Evolutionary conservation across 2,888 invertebrate genomes (phyloP).

Genomic region (Sarcophaga caerulescens): DNA sequence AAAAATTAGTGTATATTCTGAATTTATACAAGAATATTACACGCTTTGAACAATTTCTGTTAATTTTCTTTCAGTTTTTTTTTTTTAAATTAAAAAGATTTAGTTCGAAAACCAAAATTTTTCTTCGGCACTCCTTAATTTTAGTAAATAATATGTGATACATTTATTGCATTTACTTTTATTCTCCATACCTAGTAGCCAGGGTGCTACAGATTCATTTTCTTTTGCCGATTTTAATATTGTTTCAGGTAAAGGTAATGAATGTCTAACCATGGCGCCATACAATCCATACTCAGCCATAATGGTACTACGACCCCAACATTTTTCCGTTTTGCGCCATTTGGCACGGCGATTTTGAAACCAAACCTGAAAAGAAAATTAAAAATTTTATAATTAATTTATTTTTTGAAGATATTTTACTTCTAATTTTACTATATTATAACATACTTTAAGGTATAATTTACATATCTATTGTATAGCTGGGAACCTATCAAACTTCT

Average conservation of each 20-base stretch:
- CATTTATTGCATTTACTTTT: slow-evolving; percentile 81
- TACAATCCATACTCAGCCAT: slow-evolving; percentile 99
- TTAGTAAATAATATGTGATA: slow-evolving; percentile 27
- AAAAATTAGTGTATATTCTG: no score
- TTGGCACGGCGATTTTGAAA: slow-evolving; percentile 96
- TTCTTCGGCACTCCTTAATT: background rate
- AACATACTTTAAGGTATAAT: no score
- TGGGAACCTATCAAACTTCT: no score
- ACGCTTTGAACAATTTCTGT: no score
- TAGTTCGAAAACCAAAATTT: background rate
- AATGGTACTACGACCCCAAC: slow-evolving; percentile 99
- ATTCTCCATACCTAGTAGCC: slow-evolving; percentile 94
- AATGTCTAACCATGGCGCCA: slow-evolving; percentile 99
- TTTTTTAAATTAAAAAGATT: background rate
- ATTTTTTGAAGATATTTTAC: background rate
- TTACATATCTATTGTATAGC: no score
- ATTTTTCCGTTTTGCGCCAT: slow-evolving; percentile 99
- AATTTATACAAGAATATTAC: no score
- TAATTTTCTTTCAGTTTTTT: background rate
- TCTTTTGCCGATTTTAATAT: slow-evolving; percentile 99
- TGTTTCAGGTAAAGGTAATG: slow-evolving; percentile 98
- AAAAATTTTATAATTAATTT: background rate
- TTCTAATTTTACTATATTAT: background rate
- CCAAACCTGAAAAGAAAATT: slow-evolving; percentile 92
- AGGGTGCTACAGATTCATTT: slow-evolving; percentile 98